These are phyloP conservation scores for Xestia xanthographa DNA, from an alignment of 2,888 invertebrate species.

Conservation along the genomic window DNA sequence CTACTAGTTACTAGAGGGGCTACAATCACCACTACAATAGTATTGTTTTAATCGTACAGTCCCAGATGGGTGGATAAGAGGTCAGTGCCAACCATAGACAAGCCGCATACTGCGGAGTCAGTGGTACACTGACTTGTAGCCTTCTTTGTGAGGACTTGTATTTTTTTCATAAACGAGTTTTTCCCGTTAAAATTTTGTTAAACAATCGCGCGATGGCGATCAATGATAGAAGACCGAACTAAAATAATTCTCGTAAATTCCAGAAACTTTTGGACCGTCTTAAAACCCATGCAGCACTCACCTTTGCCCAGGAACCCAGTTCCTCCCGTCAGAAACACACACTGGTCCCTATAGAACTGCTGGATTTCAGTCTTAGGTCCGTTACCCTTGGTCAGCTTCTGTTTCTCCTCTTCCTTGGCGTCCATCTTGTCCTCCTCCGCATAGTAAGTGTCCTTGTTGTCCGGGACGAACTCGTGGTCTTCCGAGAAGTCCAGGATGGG, in stretches of 20 bases:
- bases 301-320: constrained; percentile 89
- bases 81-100: not conserved
- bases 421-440: constrained; percentile 85
- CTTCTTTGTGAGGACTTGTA: not conserved
- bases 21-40: not conserved
- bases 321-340: constrained; percentile 88
- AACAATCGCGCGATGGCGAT: not conserved
- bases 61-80: not conserved
- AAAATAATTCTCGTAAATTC: not conserved
- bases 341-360: constrained; percentile 84
- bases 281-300: constrained; percentile 75
- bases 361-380: constrained; percentile 82
- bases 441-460: constrained; percentile 87
- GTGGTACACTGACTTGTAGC: not conserved
- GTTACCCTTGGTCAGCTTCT: constrained; percentile 86
- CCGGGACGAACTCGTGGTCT: constrained; percentile 89
- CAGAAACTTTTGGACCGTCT: constrained; percentile 44
- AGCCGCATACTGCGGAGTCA: not conserved
- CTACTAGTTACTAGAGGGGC: not conserved
- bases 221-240: not conserved
- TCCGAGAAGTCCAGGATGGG: constrained; percentile 87
- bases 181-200: not conserved
- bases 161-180: not conserved
- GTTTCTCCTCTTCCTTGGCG: constrained; percentile 86
- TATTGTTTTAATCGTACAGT: not conserved